Base-by-base conservation (phyloP, 2,888 invertebrate genomes). In the Eulithis testata region DNA sequence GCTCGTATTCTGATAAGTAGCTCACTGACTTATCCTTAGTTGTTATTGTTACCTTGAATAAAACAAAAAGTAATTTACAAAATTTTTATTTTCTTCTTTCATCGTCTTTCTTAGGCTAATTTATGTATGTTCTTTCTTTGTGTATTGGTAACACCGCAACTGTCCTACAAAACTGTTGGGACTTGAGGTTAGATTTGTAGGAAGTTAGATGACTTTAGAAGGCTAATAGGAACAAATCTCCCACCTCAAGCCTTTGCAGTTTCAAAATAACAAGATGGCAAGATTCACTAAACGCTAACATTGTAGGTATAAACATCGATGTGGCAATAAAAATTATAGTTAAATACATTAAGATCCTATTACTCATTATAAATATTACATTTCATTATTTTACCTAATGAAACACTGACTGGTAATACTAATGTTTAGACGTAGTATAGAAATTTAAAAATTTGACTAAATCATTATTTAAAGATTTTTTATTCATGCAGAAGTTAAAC, bases 241-340 rank as follows among this genome's bases (percentile, higher is more conserved):
- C 58, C 66, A 73, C 75, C 76, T 72, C 75, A 82, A 85, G 79
- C 75, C 82, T 76, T 78, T 73, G 75, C 77, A 78, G 82, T 83
- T 85, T 79, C 80, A 86, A 87, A 88, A 81, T 86, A 85, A 86
- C 78, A 83, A 87, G 84, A 90, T 91, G 91, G 91, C 91, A 91
- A 91, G 90, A 89, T 80, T 88, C 85, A 86, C 84, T 89, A 91
- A 92, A 93, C 92, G 92, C 92, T 93, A 93, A 93, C 92, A 91
- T 90, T 87, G 75, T 80, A 81, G 80, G 79, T 68, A 78, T 77
- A 65, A 71, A 70, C 66, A 60, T 61, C 67, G 53, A 71, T 70
- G 73, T 70, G 52, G 14, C 47, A 58, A 31, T 52, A 31, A 44
- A 62, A 45, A 6, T 40, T 40, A n/a, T 37, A 52, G 37, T 37